A percentile compares a stretch with the other conserved stretches of the same genome.
phyloP scores from a whole-genome alignment of 1,140 invertebrate species.

The Lamellibrachia luymesi region DNA sequence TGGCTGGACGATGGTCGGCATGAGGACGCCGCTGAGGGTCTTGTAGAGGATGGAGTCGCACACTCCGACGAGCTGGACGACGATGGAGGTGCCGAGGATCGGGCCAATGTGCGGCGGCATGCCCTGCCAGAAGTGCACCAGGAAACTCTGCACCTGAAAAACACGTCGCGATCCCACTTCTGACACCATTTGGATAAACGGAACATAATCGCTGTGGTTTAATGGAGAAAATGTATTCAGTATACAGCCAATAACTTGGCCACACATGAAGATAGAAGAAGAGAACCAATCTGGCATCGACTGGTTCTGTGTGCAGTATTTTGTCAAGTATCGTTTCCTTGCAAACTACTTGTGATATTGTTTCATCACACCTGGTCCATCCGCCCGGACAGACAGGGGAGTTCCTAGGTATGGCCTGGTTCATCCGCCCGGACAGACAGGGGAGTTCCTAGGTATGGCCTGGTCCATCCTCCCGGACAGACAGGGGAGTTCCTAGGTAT shows the following conservation, averaged over 20 bases:
- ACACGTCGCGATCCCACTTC: constrained; percentile 8
- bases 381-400: too few relatives aligned
- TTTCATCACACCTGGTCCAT: too few relatives aligned
- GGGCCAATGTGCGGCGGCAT: constrained; percentile 60
- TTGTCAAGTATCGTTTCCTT: neutral
- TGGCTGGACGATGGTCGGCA: constrained; percentile 57
- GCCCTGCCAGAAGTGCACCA: constrained; percentile 64
- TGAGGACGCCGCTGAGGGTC: constrained; percentile 59
- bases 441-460: too few relatives aligned
- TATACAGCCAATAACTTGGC: too few relatives aligned
- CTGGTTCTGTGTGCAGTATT: neutral
- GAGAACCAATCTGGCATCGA: neutral
- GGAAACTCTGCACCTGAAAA: constrained; percentile 60
- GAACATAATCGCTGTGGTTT: neutral
- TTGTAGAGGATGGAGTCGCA: constrained; percentile 64
- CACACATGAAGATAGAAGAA: neutral
- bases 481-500: too few relatives aligned
- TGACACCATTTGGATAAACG: neutral
- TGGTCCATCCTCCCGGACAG: too few relatives aligned
- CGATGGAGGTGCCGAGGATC: constrained; percentile 54
- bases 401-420: too few relatives aligned
- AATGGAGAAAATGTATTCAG: neutral
- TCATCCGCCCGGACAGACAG: too few relatives aligned
- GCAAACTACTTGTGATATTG: neutral
- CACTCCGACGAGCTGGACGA: constrained; percentile 60